Evolutionary conservation across 1,140 invertebrate genomes (phyloP), one percentile per base, ranked within the genome.

Genomic region (Sinonovacula constricta): DNA sequence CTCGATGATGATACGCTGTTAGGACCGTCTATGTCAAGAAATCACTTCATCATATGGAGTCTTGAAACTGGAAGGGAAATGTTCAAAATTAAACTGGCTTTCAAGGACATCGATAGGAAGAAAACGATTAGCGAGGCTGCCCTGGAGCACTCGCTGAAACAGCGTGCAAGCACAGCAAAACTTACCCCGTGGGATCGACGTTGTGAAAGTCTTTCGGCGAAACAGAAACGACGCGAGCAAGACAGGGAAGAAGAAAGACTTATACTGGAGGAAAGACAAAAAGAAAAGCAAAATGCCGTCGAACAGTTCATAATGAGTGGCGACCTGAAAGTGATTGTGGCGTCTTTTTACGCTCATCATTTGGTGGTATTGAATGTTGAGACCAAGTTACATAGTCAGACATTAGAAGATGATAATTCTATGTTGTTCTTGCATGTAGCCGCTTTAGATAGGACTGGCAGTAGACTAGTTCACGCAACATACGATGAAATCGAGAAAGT

Each of bases 311-410:
- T 90, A 1, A 81, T 90, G 1, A 90, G 89, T 66, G 87, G 84
- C 7, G 85, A 91, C 70, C 78, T 86, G 49, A 85, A 85, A 22
- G 86, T 83, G 3, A 81, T 90, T n/a, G 86, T 90, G n/a, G 88
- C 89, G 5, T 90, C 90, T 0, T 90, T 86, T 81, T 91, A 88
- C 69, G 88, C 88, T 24, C 90, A 91, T 78, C 89, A 90, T 74
- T 72, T 91, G 60, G 88, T 85, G 36, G 88, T 91, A 15, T 91
- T 91, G 70, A 87, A 90, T 60, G 82, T 91, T 22, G 70, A 60
- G 4, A 71, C 66, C 1, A 82, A 87, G 33, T 66, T 69, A 10
- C 89, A 90, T 68, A 67, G 82, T 0, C 83, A 87, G 33, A 89
- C 88, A 1, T 79, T 91, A 14, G 87, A 89, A 57, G 87, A 84